Conservation (phyloP, 2,797 vertebrate genomes). For the Steatocranus sp. region DNA sequence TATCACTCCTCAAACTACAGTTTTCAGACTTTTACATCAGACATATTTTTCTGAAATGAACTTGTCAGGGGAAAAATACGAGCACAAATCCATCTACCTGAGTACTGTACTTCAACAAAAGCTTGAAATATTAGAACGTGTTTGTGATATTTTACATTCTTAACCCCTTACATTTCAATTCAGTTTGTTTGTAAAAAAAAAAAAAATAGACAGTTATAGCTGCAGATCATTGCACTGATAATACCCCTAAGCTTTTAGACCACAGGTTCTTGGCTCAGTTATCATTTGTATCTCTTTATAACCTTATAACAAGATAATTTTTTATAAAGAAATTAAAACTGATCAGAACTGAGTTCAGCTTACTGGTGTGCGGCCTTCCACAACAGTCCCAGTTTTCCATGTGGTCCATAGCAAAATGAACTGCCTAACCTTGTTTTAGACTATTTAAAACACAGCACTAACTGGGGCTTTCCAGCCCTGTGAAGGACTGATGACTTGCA, state of each 20-base stretch:
- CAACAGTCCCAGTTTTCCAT: not conserved
- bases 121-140: accelerated
- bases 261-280: not conserved
- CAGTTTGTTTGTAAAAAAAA: not conserved
- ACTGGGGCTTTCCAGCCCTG: not conserved
- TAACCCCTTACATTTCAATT: not conserved
- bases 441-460: not conserved
- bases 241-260: not conserved
- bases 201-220: not conserved
- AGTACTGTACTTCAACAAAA: not conserved
- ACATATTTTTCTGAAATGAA: not conserved
- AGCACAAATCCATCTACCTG: not conserved
- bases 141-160: not conserved
- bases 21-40: not conserved
- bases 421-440: not conserved
- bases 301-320: not conserved
- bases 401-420: not conserved
- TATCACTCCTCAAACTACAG: not conserved
- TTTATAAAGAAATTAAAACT: not conserved
- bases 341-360: not conserved
- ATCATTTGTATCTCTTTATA: not conserved
- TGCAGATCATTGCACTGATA: not conserved
- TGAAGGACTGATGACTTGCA: not conserved
- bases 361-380: not conserved
- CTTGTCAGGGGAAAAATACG: not conserved